Percentiles rank a stretch among this genome's conserved stretches.
These are phyloP conservation scores for Zaprionus taronus DNA, from an alignment of 1,140 invertebrate genomes.

Conservation along the genomic window DNA sequence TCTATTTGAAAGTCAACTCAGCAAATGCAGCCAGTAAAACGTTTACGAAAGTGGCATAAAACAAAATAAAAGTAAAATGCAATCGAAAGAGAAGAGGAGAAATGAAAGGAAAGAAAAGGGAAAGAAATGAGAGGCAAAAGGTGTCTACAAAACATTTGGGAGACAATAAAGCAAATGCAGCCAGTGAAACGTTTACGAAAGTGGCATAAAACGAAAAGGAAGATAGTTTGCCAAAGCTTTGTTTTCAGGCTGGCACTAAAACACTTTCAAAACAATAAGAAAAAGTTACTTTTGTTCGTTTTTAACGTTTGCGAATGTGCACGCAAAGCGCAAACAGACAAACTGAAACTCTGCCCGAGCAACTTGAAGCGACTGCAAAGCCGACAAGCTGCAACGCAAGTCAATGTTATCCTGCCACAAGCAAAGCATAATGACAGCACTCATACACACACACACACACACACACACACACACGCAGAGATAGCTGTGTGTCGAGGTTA, in stretches of 20 bases:
- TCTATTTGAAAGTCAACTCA: too few species aligned
- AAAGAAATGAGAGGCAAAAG: too few species aligned
- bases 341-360: not conserved
- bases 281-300: not conserved
- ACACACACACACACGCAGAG: constrained; percentile 3
- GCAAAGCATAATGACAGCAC: constrained; percentile 43
- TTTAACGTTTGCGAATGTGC: not conserved
- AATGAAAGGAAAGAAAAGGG: too few species aligned
- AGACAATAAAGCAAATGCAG: not conserved
- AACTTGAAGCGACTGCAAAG: not conserved
- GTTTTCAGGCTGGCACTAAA: too few species aligned
- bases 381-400: constrained; percentile 15
- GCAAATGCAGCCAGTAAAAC: not conserved
- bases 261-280: not conserved
- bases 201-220: not conserved
- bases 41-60: not conserved
- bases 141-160: too few species aligned
- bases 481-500: constrained; percentile 26
- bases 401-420: constrained; percentile 23
- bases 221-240: too few species aligned
- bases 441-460: constrained; percentile 18
- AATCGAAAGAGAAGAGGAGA: too few species aligned
- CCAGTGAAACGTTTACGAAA: constrained; percentile 8
- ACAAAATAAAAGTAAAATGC: too few species aligned
- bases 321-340: not conserved